A percentile compares a stretch with the other conserved stretches of the same genome.
These are phyloP conservation scores for Argyrosomus regius DNA, from an alignment of 2,797 vertebrate species.

Conservation along the genomic window DNA sequence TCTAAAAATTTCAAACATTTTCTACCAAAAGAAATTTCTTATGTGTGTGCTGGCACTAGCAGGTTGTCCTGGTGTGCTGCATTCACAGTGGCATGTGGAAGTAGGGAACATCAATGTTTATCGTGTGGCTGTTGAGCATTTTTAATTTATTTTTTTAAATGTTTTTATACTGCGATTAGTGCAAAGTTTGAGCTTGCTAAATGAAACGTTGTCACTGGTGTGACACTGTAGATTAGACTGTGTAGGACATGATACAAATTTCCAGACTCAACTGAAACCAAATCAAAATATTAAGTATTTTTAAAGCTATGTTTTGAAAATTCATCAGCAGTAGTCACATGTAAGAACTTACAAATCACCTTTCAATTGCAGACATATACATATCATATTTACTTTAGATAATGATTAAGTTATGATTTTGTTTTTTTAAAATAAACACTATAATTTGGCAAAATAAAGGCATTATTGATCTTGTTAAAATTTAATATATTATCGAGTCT, in stretches of 20 bases:
- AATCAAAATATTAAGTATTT: not conserved
- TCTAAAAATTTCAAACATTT: too few relatives aligned
- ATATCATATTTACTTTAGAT: not conserved
- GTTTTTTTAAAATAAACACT: not conserved
- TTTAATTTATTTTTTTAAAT: too few relatives aligned
- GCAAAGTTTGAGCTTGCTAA: too few relatives aligned
- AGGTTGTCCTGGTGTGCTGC: too few relatives aligned
- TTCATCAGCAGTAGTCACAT: not conserved
- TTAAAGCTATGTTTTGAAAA: not conserved
- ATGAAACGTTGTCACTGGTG: too few relatives aligned
- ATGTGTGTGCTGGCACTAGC: too few relatives aligned
- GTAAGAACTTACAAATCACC: not conserved
- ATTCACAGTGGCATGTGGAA: too few relatives aligned
- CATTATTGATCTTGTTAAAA: not conserved
- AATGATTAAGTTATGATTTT: not conserved
- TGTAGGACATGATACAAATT: too few relatives aligned
- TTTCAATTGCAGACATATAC: not conserved
- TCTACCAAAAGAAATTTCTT: too few relatives aligned
- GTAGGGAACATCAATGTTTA: too few relatives aligned
- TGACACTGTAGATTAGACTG: not conserved
- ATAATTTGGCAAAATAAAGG: not conserved
- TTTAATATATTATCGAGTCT: not conserved
- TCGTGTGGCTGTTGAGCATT: too few relatives aligned
- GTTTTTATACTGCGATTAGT: too few relatives aligned
- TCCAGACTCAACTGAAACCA: not conserved